Evolutionary conservation across 2,113 vertebrate species (phyloP).

Genomic region (Capreolus pygargus): DNA sequence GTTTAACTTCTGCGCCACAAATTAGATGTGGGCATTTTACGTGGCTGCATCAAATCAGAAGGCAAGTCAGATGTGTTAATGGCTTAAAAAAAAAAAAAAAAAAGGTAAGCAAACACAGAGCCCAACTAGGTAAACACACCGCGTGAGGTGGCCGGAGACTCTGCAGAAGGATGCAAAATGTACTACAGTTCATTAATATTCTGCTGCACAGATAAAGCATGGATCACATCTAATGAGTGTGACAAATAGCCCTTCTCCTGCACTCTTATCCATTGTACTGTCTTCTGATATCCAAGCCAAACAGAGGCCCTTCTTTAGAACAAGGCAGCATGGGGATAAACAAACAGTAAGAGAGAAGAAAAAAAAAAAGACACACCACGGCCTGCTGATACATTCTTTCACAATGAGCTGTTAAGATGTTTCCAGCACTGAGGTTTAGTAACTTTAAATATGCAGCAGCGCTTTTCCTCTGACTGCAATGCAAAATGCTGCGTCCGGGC

Average conservation of each 20-base stretch:
- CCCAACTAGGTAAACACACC: slow-evolving; percentile 79
- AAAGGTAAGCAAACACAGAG: slow-evolving; percentile 72
- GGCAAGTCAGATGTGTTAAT: slow-evolving; percentile 73
- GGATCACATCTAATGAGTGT: slow-evolving; percentile 64
- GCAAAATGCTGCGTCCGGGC: slow-evolving; percentile 77
- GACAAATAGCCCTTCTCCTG: slow-evolving; percentile 70
- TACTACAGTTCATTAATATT: slow-evolving; percentile 78
- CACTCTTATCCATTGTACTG: slow-evolving; percentile 66
- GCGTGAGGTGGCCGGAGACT: slow-evolving; percentile 72
- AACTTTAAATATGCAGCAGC: slow-evolving; percentile 80
- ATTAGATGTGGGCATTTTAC: slow-evolving; percentile 71
- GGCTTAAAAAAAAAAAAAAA: slow-evolving; percentile 57
- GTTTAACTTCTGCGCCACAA: slow-evolving; percentile 70
- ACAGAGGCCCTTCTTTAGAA: slow-evolving; percentile 82
- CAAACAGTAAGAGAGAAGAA: slow-evolving; percentile 77
- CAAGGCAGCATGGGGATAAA: slow-evolving; percentile 80
- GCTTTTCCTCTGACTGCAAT: slow-evolving; percentile 68
- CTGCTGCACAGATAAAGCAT: slow-evolving; percentile 72
- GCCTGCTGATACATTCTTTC: slow-evolving; percentile 79
- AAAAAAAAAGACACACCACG: slow-evolving; percentile 78
- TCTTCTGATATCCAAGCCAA: slow-evolving; percentile 79
- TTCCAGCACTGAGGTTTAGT: slow-evolving; percentile 74
- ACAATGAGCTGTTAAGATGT: slow-evolving; percentile 78
- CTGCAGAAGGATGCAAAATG: slow-evolving; percentile 74
- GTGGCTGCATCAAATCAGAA: slow-evolving; percentile 63